These are phyloP conservation scores for Rambutsinella grinnellia DNA, from an alignment of 2,888 invertebrate genomes.

Conservation along the genomic window DNA sequence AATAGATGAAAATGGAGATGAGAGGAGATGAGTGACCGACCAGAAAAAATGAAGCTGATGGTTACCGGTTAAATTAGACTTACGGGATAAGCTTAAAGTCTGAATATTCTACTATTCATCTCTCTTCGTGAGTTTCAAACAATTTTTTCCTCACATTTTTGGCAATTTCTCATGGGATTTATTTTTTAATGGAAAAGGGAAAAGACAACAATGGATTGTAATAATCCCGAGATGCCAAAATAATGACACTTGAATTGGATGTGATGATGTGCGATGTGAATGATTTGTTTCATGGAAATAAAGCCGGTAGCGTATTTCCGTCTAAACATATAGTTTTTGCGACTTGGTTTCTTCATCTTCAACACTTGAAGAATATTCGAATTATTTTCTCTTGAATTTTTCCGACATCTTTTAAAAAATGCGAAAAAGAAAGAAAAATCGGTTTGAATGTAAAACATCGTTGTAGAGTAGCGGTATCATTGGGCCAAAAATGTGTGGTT, in stretches of 20 bases:
- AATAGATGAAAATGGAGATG: too few species aligned
- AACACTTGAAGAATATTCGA: background rate
- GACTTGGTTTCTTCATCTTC: background rate
- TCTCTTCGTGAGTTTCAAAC: too few species aligned
- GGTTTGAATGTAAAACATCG: too few species aligned
- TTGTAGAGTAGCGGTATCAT: background rate
- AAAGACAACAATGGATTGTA: conserved; percentile 12
- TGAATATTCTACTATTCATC: too few species aligned
- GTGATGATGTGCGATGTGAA: background rate
- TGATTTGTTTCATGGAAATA: background rate
- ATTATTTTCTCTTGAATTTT: background rate
- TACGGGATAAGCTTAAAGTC: too few species aligned
- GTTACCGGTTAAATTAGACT: too few species aligned
- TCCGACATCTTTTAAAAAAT: background rate
- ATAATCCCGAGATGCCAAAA: background rate
- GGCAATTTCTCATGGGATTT: conserved; percentile 41
- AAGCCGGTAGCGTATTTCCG: conserved; percentile 38
- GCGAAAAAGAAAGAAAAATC: too few species aligned
- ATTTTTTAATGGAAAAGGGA: background rate
- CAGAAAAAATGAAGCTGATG: too few species aligned
- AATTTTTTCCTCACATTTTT: conserved; percentile 17
- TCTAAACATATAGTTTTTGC: conserved; percentile 29
- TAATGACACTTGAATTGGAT: conserved; percentile 16
- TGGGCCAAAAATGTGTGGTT: conserved; percentile 36
- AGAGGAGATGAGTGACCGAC: conserved; percentile 31